Evolutionary conservation across 2,797 vertebrate species (phyloP).

Genomic region (Staurois parvus): DNA sequence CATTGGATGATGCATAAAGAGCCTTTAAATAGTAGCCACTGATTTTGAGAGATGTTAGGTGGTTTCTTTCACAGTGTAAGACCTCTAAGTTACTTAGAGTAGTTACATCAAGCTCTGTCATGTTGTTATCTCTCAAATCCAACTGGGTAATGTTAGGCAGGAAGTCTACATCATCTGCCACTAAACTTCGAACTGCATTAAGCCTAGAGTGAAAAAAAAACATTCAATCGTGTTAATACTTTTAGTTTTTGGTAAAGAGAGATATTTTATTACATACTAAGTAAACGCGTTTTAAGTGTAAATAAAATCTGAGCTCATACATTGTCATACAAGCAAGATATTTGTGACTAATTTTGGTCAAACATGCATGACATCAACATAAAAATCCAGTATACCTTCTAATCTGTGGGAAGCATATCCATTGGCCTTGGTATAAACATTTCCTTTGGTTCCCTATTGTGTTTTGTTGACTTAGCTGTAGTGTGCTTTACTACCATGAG

Average conservation of each 20-base stretch:
- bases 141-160: conserved; percentile 92
- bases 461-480: too few species aligned
- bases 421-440: too few species aligned
- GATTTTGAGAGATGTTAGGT: conserved; percentile 81
- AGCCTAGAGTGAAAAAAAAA: conserved; percentile 76
- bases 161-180: conserved; percentile 86
- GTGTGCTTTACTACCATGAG: too few species aligned
- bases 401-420: too few species aligned
- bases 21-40: conserved; percentile 89
- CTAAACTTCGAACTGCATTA: conserved; percentile 86
- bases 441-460: too few species aligned
- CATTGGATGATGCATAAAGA: conserved; percentile 88
- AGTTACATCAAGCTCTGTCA: conserved; percentile 86
- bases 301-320: too few species aligned
- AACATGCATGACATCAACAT: too few species aligned
- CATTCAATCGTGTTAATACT: background rate
- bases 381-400: too few species aligned
- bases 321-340: too few species aligned
- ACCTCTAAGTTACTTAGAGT: conserved; percentile 90
- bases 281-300: too few species aligned
- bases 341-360: too few species aligned
- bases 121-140: conserved; percentile 91
- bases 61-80: conserved; percentile 95
- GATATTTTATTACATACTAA: background rate
- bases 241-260: background rate